A percentile compares a stretch with the other conserved stretches of the same genome.
Conservation (phyloP, 30 jellyfish, hydroid and myxozoan genomes). For the Euphysa ruthae region DNA sequence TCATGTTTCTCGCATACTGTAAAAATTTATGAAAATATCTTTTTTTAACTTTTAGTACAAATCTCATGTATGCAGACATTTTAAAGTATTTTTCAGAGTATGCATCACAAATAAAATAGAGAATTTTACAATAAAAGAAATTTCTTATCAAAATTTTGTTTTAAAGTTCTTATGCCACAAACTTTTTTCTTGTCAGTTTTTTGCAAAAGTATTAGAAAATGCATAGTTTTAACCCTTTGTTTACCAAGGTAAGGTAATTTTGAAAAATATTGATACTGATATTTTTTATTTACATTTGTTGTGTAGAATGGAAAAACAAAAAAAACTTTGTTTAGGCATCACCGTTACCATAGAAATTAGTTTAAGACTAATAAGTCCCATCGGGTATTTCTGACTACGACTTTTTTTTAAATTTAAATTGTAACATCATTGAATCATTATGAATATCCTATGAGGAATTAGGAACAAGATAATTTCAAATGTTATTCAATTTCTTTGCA, state of each 20-base stretch:
- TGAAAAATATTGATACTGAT: neutral
- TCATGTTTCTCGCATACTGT: too few species aligned
- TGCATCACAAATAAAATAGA: too few species aligned
- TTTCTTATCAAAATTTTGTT: too few species aligned
- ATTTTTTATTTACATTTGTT: neutral
- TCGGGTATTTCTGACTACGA: conserved; percentile 1
- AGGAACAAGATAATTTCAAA: neutral
- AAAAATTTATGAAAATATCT: too few species aligned
- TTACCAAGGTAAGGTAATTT: conserved; percentile 8
- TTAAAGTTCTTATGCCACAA: too few species aligned
- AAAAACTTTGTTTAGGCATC: neutral
- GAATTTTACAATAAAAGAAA: too few species aligned
- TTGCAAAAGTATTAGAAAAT: too few species aligned
- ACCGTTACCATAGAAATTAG: neutral
- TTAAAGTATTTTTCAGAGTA: too few species aligned
- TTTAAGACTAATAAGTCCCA: neutral
- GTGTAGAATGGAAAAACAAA: neutral
- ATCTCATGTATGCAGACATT: too few species aligned
- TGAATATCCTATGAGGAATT: neutral
- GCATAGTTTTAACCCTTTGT: neutral
- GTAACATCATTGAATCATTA: neutral
- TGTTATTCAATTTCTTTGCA: neutral
- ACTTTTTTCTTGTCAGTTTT: too few species aligned
- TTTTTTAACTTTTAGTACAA: too few species aligned
- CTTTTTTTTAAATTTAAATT: neutral